These are phyloP conservation scores for Poecilobothrus nobilitatus DNA, from an alignment of 2,888 invertebrate species.

Conservation along the genomic window DNA sequence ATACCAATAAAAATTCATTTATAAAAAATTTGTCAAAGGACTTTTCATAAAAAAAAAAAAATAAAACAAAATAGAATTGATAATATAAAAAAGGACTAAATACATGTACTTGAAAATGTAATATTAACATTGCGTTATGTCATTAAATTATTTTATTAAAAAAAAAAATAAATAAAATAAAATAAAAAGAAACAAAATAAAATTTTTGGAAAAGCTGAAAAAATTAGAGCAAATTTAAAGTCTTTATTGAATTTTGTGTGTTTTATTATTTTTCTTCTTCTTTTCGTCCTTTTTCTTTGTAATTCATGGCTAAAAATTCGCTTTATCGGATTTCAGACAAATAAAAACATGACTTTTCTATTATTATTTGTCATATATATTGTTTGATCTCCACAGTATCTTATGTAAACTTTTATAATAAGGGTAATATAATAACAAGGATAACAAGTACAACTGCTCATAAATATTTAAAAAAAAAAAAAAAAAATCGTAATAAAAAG, in stretches of 20 bases:
- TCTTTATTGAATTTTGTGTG: too few species aligned
- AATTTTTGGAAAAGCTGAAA: too few species aligned
- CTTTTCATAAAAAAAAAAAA: not conserved
- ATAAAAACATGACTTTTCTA: too few species aligned
- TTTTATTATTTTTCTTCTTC: too few species aligned
- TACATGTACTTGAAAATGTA: not conserved
- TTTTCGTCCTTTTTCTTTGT: too few species aligned
- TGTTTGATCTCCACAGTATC: too few species aligned
- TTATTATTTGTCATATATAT: too few species aligned
- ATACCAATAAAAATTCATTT: not conserved
- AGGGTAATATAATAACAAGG: not conserved
- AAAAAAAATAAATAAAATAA: too few species aligned
- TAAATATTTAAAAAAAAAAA: not conserved
- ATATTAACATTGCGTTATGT: constrained; percentile 3
- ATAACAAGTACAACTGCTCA: not conserved
- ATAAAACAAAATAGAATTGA: too few species aligned
- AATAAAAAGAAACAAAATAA: too few species aligned
- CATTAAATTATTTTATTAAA: not conserved
- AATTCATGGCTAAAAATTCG: not conserved
- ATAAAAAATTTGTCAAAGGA: not conserved
- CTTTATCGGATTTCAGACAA: not conserved
- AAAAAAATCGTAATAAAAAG: not conserved
- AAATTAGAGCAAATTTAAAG: too few species aligned
- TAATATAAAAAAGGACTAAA: not conserved
- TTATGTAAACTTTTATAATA: not conserved